These are phyloP conservation scores for Euphydryas editha DNA, from an alignment of 2,888 invertebrate genomes.

Conservation along the genomic window DNA sequence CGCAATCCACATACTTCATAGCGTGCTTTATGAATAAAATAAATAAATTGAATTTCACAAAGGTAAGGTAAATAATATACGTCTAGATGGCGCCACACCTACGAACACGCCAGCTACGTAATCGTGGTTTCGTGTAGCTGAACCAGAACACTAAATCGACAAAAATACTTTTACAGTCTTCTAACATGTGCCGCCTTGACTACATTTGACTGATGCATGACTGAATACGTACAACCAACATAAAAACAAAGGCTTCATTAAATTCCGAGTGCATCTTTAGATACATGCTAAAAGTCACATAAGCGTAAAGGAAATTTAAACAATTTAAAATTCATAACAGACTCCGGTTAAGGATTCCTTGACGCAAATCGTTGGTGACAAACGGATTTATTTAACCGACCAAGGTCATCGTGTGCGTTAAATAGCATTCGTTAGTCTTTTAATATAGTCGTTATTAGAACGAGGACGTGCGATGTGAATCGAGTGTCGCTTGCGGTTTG, in stretches of 20 bases:
- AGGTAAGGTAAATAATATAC: neutral
- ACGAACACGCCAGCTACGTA: too few relatives aligned
- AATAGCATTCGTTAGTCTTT: slow-evolving; percentile 31
- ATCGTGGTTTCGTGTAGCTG: too few relatives aligned
- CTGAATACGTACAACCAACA: neutral
- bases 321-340: slow-evolving; percentile 31
- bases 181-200: neutral
- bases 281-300: slow-evolving; percentile 1
- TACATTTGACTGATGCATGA: neutral
- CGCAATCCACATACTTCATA: too few relatives aligned
- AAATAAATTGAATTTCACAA: too few relatives aligned
- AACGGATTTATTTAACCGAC: slow-evolving; percentile 24
- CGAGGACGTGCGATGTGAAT: slow-evolving; percentile 36
- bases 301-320: neutral
- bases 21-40: too few relatives aligned
- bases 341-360: slow-evolving; percentile 28
- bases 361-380: slow-evolving; percentile 34
- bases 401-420: slow-evolving; percentile 43
- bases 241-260: neutral
- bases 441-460: slow-evolving; percentile 34
- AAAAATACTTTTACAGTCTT: too few relatives aligned
- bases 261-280: neutral
- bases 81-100: too few relatives aligned
- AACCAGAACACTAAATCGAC: too few relatives aligned
- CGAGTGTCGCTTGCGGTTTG: slow-evolving; percentile 27